Base-by-base conservation (phyloP, 1,140 invertebrate species). In the Heliconius hermathena region DNA sequence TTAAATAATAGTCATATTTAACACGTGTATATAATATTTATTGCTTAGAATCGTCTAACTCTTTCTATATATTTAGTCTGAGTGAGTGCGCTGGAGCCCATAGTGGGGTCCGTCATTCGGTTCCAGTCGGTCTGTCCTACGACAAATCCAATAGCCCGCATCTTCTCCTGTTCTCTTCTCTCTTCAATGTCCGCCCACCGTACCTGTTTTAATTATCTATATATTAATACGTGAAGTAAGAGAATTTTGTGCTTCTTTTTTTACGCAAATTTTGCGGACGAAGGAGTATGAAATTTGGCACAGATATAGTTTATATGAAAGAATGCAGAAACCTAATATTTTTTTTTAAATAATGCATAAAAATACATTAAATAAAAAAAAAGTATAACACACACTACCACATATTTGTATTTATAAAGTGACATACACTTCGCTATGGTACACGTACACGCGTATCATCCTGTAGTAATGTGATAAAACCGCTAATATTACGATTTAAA, bases 141-240 rank as follows among this genome's bases (percentile, higher is more conserved):
- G 52, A 99, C 98, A 94, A 99, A 99, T 20, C 98, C 98, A 73
- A 99, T 97, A 18, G 98, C 98, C 36, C 98, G 96, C 96, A 98
- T 97, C 94, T 98, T 98, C 88, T 98, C 97, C 94, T 99, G 98
- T 84, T 97, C 94, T 84, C 97, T 97, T 86, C 97, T 96, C 94
- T 99, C 98, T 95, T 99, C 98, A 85, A 99, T 96, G 95, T 99
- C 98, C n/a, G 98, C 98, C 98, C 98, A 99, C 78, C 98, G 96
- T 81, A 99, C 98, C 98, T 99, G 91, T 82, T 90, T 92, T 83
- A 93, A 93, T 88, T 87, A 92, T 52, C 49, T 52, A 52, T 52
- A 52, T 52, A 52, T 52, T 52, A 52, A 52, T 52, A 20, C 49
- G 49, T 18, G 16, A 52, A 52, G 49, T 2, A 46, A 46, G 41